These are phyloP conservation scores for Eidolon dupreanum DNA, from an alignment of 2,797 vertebrate genomes.

Conservation along the genomic window DNA sequence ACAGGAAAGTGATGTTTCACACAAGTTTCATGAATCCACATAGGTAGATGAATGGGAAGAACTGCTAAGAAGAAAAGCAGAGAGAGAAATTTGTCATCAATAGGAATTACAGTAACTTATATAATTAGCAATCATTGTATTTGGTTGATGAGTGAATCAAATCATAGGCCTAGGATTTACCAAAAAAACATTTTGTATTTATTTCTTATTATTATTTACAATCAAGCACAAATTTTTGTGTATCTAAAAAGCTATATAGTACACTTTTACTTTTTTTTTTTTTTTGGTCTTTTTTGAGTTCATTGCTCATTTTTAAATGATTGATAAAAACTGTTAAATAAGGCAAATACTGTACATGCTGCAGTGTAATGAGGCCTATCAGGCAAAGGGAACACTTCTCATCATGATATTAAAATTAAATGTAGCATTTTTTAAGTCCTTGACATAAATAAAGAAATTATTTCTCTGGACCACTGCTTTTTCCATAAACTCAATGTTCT, in stretches of 20 bases:
- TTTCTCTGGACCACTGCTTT: slow-evolving; percentile 86
- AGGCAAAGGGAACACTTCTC: slow-evolving; percentile 79
- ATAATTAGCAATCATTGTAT: background rate
- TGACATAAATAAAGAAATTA: slow-evolving; percentile 87
- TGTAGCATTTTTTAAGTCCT: slow-evolving; percentile 86
- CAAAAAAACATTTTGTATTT: background rate
- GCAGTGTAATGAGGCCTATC: slow-evolving; percentile 85
- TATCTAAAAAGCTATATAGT: slow-evolving; percentile 66
- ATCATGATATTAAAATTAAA: slow-evolving; percentile 88
- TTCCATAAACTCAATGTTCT: slow-evolving; percentile 85
- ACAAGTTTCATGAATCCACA: background rate
- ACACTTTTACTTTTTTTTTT: slow-evolving; percentile 72
- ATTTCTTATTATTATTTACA: slow-evolving; percentile 15
- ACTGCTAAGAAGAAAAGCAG: background rate
- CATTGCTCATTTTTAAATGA: slow-evolving; percentile 84
- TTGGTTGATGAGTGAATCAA: background rate
- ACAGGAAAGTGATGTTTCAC: background rate
- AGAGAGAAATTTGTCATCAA: background rate
- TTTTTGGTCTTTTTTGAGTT: slow-evolving; percentile 41
- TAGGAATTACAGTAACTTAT: background rate
- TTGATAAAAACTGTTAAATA: slow-evolving; percentile 88
- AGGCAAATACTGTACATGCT: slow-evolving; percentile 85
- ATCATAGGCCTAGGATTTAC: background rate
- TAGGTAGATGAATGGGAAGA: background rate
- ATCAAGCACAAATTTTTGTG: slow-evolving; percentile 60